Base-by-base conservation (phyloP, 2,113 vertebrate species). In the Mellivora capensis region DNA sequence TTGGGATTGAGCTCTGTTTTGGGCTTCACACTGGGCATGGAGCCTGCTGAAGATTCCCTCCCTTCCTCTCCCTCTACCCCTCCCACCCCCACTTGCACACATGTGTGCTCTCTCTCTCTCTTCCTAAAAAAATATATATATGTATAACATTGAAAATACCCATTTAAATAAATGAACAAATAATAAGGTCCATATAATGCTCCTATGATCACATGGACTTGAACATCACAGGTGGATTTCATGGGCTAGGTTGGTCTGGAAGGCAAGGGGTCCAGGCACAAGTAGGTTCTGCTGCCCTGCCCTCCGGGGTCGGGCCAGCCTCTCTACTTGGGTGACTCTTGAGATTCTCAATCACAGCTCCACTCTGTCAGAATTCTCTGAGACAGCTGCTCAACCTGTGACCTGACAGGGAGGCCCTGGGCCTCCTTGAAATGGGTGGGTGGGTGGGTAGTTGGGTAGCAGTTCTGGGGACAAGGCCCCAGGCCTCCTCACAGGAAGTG, bases 341-440 rank as follows among this genome's bases (percentile, higher is more conserved):
- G 2, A 8, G 31, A n/a, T 0, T 12, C 37, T 64, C 17, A 6
- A 2, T 42, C 29, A 29, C 1, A 0, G 15, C 15, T 18, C 13
- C 21, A 44, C 6, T 52, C 25, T 42, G 20, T 29, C 54, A 11
- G 31, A 9, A 3, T 71, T 54, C 23, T 23, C 29, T 18, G 21
- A 64, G 13, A 62, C 27, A 49, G n/a, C 57, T 93, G 64, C 21
- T 7, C 12, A 17, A 25, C n/a, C 59, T 3, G 2, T 17, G 11
- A 4, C 49, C 42, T 6, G 17, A 71, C 12, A 10, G 34, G 20
- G 31, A 23, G 13, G 6, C 81, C 57, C 37, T 20, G 42, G 8
- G 34, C 52, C 54, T n/a, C 37, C 54, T 27, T 64, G 77, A 93
- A 62, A 15, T 83, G 64, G 6, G 59, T 54, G 52, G 17, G 17